Evolutionary conservation across 2,113 vertebrate genomes (phyloP).

Genomic region (Pedetes capensis): DNA sequence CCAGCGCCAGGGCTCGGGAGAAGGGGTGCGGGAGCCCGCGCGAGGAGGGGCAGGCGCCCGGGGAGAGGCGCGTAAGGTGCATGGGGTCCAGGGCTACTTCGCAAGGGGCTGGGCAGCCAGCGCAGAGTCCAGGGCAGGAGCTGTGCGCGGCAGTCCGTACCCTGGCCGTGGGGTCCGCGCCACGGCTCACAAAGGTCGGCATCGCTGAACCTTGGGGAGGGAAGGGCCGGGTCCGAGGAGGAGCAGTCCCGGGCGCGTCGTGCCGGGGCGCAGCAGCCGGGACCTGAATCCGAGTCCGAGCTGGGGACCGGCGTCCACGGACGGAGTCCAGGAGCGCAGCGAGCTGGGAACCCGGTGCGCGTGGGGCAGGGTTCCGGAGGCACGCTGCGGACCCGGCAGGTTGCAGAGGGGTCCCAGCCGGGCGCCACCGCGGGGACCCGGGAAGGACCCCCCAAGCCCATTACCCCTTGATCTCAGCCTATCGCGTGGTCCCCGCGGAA

Average conservation of each 20-base stretch:
- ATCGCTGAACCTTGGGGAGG: neutral
- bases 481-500: neutral
- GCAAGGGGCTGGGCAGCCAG: neutral
- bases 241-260: no score
- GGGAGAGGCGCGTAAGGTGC: slow-evolving; percentile 1
- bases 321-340: neutral
- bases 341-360: neutral
- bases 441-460: neutral
- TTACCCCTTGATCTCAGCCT: neutral
- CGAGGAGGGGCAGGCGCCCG: slow-evolving; percentile 81
- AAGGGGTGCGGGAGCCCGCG: slow-evolving; percentile 44
- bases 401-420: neutral
- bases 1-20: slow-evolving; percentile 64
- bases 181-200: neutral
- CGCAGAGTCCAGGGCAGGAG: neutral
- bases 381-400: neutral
- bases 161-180: neutral
- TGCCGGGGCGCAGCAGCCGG: no score
- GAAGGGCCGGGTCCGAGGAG: neutral
- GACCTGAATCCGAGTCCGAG: neutral
- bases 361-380: neutral
- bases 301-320: neutral
- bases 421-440: neutral
- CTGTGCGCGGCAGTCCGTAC: neutral
- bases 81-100: neutral